Conservation (phyloP, 2,888 invertebrate species). For the Leptarthrus brevirostris region DNA sequence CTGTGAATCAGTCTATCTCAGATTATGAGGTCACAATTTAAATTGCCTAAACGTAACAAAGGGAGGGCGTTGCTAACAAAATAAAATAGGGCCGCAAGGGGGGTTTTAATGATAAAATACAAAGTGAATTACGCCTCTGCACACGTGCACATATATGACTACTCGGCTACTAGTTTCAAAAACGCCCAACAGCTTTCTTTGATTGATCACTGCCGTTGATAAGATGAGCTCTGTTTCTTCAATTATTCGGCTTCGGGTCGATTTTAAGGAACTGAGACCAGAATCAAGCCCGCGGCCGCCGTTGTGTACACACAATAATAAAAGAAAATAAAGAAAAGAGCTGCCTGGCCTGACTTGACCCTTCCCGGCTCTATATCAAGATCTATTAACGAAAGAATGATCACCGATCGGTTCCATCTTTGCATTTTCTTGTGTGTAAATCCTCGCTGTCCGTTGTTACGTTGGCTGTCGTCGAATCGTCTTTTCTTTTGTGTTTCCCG, state of each 20-base stretch:
- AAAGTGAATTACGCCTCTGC: not conserved
- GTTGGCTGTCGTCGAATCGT: too few species aligned
- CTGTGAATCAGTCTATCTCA: not conserved
- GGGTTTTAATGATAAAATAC: not conserved
- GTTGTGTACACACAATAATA: not conserved
- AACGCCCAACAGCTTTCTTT: not conserved
- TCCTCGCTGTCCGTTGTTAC: too few species aligned
- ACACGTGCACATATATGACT: not conserved
- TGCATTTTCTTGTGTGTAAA: not conserved
- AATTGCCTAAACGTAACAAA: not conserved
- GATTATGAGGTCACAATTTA: too few species aligned
- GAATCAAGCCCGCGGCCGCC: too few species aligned
- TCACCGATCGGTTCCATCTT: slow-evolving; percentile 18
- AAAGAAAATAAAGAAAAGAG: too few species aligned
- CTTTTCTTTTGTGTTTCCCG: too few species aligned
- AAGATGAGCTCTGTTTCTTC: slow-evolving; percentile 5
- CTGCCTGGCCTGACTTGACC: not conserved
- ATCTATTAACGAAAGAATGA: slow-evolving; percentile 20
- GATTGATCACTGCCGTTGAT: slow-evolving; percentile 10
- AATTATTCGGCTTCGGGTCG: not conserved
- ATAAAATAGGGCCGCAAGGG: not conserved
- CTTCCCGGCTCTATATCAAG: slow-evolving; percentile 2
- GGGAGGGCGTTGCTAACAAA: not conserved
- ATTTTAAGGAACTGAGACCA: too few species aligned
- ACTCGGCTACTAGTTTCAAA: not conserved